These are phyloP conservation scores for Micromesistius poutassou DNA, from an alignment of 2,797 vertebrate species.

Conservation along the genomic window DNA sequence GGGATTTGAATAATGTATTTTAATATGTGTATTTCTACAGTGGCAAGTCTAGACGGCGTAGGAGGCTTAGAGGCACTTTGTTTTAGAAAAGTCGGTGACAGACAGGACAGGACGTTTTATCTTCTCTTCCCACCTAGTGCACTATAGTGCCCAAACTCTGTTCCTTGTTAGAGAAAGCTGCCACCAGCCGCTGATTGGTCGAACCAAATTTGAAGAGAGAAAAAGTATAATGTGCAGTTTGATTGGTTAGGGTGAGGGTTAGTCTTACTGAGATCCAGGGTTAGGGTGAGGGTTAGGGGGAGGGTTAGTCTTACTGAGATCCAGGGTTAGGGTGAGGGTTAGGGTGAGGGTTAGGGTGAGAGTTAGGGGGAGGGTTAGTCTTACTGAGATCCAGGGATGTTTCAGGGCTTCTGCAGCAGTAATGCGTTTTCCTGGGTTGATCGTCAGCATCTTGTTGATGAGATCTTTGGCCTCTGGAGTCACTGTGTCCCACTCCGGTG, in stretches of 20 bases:
- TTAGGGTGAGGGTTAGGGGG: background rate
- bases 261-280: background rate
- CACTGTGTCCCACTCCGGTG: slow-evolving; percentile 96
- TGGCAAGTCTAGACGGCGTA: no score
- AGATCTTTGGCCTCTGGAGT: slow-evolving; percentile 97
- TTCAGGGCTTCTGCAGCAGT: slow-evolving; percentile 90
- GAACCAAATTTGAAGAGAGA: no score
- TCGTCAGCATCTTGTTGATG: slow-evolving; percentile 98
- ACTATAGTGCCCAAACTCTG: no score
- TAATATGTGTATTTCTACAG: no score
- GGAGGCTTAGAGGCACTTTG: no score
- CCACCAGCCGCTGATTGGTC: no score
- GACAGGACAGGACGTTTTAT: no score
- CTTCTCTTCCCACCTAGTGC: no score
- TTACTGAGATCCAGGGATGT: slow-evolving; percentile 93
- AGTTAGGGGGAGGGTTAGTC: slow-evolving; percentile 11
- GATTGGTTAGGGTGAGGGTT: background rate
- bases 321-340: slow-evolving; percentile 32
- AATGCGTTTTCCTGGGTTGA: slow-evolving; percentile 93
- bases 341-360: background rate
- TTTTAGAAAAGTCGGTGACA: no score
- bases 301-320: slow-evolving; percentile 81
- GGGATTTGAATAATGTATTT: no score
- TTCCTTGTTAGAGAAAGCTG: no score
- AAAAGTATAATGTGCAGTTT: no score